Conservation (phyloP, 2,888 invertebrate genomes). For the Cantharis rustica region DNA sequence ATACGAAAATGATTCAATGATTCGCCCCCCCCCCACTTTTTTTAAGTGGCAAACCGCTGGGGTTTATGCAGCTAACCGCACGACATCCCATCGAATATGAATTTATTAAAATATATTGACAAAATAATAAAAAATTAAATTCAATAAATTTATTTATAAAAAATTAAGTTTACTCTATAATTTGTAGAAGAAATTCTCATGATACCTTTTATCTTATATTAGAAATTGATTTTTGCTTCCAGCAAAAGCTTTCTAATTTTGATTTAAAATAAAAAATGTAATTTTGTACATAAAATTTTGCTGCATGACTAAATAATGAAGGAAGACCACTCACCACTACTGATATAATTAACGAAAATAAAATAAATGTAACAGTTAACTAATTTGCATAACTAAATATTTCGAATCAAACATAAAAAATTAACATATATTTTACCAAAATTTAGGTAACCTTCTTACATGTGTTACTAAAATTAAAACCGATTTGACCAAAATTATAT, state of each 20-base stretch:
- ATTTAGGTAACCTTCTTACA: constrained; percentile 2
- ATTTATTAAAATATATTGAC: background rate
- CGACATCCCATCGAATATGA: background rate
- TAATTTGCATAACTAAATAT: background rate
- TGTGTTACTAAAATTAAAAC: background rate
- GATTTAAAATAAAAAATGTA: background rate
- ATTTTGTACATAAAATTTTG: background rate
- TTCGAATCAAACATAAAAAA: background rate
- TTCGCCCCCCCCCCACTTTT: no score
- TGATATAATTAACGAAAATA: background rate
- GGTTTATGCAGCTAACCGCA: no score
- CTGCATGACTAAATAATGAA: background rate
- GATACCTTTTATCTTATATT: background rate
- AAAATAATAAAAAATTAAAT: background rate
- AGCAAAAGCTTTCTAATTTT: background rate
- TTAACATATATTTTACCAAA: background rate
- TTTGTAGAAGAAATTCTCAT: background rate
- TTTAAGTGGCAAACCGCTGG: no score
- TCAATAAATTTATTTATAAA: background rate
- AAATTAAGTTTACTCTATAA: background rate
- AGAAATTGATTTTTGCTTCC: background rate
- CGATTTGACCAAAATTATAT: background rate
- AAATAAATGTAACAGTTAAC: background rate
- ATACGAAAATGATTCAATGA: no score
- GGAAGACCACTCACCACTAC: background rate